Evolutionary conservation across 2,888 invertebrate species (phyloP).

Genomic region (Perizoma affinitatum): DNA sequence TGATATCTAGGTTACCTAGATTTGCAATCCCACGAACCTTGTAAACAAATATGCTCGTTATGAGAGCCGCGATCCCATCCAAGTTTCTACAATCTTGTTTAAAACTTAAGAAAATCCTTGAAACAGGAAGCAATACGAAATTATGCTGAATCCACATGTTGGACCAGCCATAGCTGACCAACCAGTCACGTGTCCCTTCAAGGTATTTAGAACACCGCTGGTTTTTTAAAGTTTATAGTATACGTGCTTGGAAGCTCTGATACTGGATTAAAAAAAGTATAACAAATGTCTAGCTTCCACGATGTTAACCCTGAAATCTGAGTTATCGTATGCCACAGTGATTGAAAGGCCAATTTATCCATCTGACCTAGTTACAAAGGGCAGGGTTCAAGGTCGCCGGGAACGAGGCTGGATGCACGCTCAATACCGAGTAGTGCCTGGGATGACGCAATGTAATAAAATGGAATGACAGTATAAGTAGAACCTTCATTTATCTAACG

Average conservation of each 20-base stretch:
- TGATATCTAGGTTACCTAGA: slow-evolving; percentile 38
- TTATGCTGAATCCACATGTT: too few relatives aligned
- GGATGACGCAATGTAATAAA: slow-evolving; percentile 17
- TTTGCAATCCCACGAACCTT: slow-evolving; percentile 9
- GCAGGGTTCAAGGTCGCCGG: slow-evolving; percentile 19
- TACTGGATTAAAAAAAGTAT: too few relatives aligned
- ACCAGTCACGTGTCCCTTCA: too few relatives aligned
- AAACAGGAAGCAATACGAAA: neutral
- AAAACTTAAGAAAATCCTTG: neutral
- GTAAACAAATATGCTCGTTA: slow-evolving; percentile 12
- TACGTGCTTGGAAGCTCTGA: too few relatives aligned
- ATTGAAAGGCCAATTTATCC: neutral
- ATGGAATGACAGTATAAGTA: neutral
- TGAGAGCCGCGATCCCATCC: neutral
- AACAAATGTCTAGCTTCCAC: too few relatives aligned
- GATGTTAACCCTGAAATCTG: too few relatives aligned
- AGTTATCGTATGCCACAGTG: neutral
- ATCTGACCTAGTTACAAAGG: slow-evolving; percentile 28
- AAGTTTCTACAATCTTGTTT: slow-evolving; percentile 6
- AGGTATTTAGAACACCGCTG: too few relatives aligned
- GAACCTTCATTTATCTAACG: too few relatives aligned
- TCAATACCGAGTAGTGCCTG: slow-evolving; percentile 3
- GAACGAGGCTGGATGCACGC: slow-evolving; percentile 7
- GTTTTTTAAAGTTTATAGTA: too few relatives aligned
- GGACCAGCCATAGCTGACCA: too few relatives aligned